phyloP scores from a whole-genome alignment of 2,888 invertebrate genomes.

The Cristatella mucedo region DNA sequence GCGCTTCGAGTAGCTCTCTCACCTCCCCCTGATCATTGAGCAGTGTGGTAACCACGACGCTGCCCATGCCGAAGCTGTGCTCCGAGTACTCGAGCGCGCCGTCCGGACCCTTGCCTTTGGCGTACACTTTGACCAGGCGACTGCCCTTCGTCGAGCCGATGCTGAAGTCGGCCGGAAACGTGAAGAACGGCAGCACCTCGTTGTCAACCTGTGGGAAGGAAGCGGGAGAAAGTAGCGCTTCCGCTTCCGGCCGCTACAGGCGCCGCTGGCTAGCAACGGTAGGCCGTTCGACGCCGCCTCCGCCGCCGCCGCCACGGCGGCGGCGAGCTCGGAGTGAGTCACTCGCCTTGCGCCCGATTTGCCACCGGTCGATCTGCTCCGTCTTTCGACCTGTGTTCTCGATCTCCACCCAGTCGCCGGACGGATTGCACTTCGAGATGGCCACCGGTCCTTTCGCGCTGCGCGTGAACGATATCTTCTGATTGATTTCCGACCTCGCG shows the following conservation, averaged over 20 bases:
- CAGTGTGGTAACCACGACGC: conserved; percentile 40
- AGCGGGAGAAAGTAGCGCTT: too few relatives aligned
- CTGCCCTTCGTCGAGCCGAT: background rate
- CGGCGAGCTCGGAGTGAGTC: too few relatives aligned
- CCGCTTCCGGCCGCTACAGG: too few relatives aligned
- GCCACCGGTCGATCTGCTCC: conserved; percentile 38
- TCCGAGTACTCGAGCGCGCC: conserved; percentile 28
- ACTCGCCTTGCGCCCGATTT: conserved; percentile 30
- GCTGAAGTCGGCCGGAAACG: conserved; percentile 3
- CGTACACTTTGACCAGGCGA: conserved; percentile 8
- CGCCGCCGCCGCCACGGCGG: too few relatives aligned
- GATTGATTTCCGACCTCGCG: too few relatives aligned
- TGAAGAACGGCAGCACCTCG: conserved; percentile 5
- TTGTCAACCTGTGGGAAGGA: conserved; percentile 9
- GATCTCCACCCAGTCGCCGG: conserved; percentile 40
- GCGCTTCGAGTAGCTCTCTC: too few relatives aligned
- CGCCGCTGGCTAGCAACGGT: too few relatives aligned
- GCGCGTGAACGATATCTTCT: conserved; percentile 44
- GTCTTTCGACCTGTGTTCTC: conserved; percentile 42
- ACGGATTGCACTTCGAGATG: conserved; percentile 40
- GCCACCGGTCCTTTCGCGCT: conserved; percentile 42
- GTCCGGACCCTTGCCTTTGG: conserved; percentile 23
- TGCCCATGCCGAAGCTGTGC: conserved; percentile 40
- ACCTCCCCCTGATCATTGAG: conserved; percentile 41
- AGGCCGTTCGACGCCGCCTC: too few relatives aligned